Conservation (phyloP, 2,113 vertebrate species). For the Deroptyus accipitrinus region DNA sequence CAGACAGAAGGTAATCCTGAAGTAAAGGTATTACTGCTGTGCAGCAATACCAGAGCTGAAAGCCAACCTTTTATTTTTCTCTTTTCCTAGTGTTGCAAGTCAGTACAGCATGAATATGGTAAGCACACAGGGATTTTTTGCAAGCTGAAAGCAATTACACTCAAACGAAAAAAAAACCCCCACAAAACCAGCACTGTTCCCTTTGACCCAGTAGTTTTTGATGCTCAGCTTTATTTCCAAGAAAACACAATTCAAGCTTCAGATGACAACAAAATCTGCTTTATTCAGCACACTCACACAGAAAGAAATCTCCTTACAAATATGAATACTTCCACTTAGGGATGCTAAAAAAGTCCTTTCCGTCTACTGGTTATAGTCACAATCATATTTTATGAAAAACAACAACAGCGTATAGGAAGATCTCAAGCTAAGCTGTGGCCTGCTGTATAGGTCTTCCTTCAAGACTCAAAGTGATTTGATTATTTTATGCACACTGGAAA, state of each 20-base stretch:
- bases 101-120: not conserved
- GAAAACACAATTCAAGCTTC: not conserved
- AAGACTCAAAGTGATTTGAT: not conserved
- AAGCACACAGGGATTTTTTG: not conserved
- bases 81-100: not conserved
- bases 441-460: not conserved
- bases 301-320: not conserved
- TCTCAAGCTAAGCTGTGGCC: not conserved
- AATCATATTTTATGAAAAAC: not conserved
- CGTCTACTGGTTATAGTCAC: not conserved
- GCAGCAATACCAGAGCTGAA: not conserved
- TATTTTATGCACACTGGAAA: not conserved
- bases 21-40: not conserved
- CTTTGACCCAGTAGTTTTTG: not conserved
- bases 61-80: not conserved
- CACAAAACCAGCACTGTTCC: not conserved
- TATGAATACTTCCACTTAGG: not conserved
- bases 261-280: not conserved
- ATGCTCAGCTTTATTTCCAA: not conserved
- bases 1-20: not conserved
- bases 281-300: not conserved
- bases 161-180: not conserved
- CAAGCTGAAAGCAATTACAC: not conserved
- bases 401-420: not conserved
- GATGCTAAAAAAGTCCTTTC: not conserved